These are phyloP conservation scores for Sepioteuthis lessoniana DNA, from an alignment of 2,888 invertebrate genomes.

Conservation along the genomic window DNA sequence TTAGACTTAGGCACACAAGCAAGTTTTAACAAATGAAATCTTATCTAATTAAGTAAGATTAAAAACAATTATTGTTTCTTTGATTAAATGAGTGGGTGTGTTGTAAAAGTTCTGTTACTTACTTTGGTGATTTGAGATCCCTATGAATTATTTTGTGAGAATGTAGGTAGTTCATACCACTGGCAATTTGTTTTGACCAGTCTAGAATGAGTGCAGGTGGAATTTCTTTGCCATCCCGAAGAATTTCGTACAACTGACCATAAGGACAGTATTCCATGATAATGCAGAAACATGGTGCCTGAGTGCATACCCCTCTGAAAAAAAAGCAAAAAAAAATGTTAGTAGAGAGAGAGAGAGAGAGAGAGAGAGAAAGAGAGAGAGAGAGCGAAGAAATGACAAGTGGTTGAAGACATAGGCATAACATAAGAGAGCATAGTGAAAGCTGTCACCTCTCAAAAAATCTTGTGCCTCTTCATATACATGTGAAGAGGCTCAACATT, in stretches of 20 bases:
- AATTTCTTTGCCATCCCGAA: constrained; percentile 88
- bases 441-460: too few species aligned
- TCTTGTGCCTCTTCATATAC: too few species aligned
- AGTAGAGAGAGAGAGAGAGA: background rate
- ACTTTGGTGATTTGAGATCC: constrained; percentile 99
- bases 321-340: constrained; percentile 52
- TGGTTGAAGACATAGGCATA: too few species aligned
- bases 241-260: constrained; percentile 92
- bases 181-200: constrained; percentile 96
- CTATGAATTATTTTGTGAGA: constrained; percentile 96
- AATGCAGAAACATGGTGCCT: constrained; percentile 92
- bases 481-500: too few species aligned
- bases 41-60: background rate
- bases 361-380: background rate
- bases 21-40: too few species aligned
- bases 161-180: constrained; percentile 97
- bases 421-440: too few species aligned
- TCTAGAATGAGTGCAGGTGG: constrained; percentile 89
- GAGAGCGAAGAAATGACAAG: background rate
- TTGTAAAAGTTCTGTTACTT: constrained; percentile 77
- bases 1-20: too few species aligned
- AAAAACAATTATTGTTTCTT: background rate
- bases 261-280: constrained; percentile 99
- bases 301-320: constrained; percentile 91
- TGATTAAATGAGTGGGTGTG: background rate